These are phyloP conservation scores for Leptinotarsa juncta DNA, from an alignment of 2,888 invertebrate species.

Conservation along the genomic window DNA sequence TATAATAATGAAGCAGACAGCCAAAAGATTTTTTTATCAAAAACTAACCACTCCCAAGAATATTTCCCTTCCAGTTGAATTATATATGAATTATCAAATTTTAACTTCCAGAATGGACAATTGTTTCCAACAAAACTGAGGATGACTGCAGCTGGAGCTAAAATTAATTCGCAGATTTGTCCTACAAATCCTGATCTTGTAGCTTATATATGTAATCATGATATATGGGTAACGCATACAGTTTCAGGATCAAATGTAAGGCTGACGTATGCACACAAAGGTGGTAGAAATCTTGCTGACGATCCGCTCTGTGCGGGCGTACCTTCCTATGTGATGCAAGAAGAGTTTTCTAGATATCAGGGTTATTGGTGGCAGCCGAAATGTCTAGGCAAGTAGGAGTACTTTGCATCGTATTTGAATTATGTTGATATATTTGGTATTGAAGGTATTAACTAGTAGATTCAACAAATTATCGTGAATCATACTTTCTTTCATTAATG, in stretches of 20 bases:
- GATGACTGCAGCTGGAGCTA: constrained; percentile 75
- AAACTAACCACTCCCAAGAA: no score
- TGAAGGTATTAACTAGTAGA: no score
- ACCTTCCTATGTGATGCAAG: constrained; percentile 98
- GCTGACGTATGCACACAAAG: constrained; percentile 76
- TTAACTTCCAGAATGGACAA: constrained; percentile 68
- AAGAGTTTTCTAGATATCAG: constrained; percentile 95
- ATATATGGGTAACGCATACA: constrained; percentile 88
- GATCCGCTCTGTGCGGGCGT: constrained; percentile 92
- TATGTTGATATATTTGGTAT: background rate
- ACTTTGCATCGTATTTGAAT: background rate
- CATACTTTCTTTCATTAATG: no score
- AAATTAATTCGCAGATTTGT: constrained; percentile 86
- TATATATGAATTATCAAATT: background rate
- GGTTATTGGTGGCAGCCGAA: constrained; percentile 99
- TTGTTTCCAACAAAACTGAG: constrained; percentile 77
- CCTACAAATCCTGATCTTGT: constrained; percentile 84
- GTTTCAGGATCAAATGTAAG: constrained; percentile 76
- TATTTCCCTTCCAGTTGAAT: no score
- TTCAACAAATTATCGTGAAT: no score
- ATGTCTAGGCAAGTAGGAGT: constrained; percentile 68
- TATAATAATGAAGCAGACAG: no score
- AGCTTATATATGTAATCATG: constrained; percentile 90
- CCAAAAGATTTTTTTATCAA: no score
- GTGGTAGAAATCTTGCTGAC: constrained; percentile 76